Evolutionary conservation across 2,888 invertebrate species (phyloP), one percentile per base, ranked within the genome.

Genomic region (Agapostemon virescens): DNA sequence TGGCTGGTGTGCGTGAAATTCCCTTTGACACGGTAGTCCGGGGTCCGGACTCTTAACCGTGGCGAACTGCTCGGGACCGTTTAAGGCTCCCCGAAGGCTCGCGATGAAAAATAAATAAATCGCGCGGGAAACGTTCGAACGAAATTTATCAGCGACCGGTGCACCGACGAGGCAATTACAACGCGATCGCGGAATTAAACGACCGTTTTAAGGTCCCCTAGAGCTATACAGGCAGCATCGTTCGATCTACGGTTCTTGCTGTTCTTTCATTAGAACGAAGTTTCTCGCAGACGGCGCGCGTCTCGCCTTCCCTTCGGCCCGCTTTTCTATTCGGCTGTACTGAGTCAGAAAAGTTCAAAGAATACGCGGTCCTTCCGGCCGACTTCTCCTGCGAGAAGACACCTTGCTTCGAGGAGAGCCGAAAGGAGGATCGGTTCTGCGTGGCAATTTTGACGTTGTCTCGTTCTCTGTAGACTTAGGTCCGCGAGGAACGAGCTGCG

Each of bases 391-490:
- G 49, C 81, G 78, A 81, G 26, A 80, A 81, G 81, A 84, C 86
- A 83, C 84, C 82, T 84, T 26, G 2, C 33, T 61, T 69, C 81
- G 26, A 23, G 33, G 64, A 52, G 52, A 70, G 52, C 67, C 83
- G 49, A n/a, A 49, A 11, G 49, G 49, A 49, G 77, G 81, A 84
- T 84, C 86, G 81, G 81, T 82, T 86, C 84, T 84, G 84, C 82
- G 77, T 78, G 76, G 79, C 77, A 81, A 86, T 86, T 85, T 85
- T 85, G 84, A 82, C 86, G 85, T 83, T 86, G 76, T 69, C 82
- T 77, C 68, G 75, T 75, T 61, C 38, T 67, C 40, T 36, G 80
- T 49, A 68, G 74, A 78, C 73, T 73, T 63, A 73, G 84, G 66
- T 74, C 72, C 68, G 79, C 79, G 58, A 79, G 73, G 83, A 84